Percentiles rank a stretch among this genome's conserved stretches.
phyloP scores from a whole-genome alignment of 1,140 invertebrate species.

The Acromyrmex charruanus region DNA sequence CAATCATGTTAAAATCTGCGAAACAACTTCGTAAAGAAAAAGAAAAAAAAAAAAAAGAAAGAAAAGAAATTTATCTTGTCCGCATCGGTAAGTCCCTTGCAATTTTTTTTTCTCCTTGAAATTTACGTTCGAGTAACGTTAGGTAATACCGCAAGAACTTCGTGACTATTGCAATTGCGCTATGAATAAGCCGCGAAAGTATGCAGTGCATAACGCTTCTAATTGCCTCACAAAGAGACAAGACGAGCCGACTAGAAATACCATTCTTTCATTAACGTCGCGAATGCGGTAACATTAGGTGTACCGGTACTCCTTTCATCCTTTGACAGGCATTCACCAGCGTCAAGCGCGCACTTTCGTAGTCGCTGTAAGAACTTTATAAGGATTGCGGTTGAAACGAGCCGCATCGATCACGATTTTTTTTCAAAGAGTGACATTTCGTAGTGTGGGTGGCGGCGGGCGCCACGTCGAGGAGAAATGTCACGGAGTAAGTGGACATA shows the following conservation, averaged over 20 bases:
- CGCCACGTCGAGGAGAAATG: conserved; percentile 79
- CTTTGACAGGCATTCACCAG: conserved; percentile 58
- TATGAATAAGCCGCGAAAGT: conserved; percentile 40
- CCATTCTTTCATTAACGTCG: conserved; percentile 61
- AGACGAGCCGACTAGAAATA: conserved; percentile 52
- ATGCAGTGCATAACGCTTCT: conserved; percentile 45
- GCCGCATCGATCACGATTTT: conserved; percentile 80
- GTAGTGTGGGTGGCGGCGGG: conserved; percentile 78
- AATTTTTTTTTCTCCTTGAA: background rate
- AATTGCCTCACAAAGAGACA: conserved; percentile 59
- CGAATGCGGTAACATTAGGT: conserved; percentile 50
- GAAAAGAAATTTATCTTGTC: background rate
- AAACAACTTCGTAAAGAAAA: background rate
- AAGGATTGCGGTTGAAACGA: conserved; percentile 61
- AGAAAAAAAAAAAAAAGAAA: background rate
- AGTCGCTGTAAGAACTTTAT: conserved; percentile 59
- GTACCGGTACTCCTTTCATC: conserved; percentile 61
- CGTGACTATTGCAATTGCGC: conserved; percentile 10
- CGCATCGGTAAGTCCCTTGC: background rate
- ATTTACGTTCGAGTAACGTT: background rate
- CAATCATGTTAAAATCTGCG: background rate
- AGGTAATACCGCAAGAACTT: background rate
- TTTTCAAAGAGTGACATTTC: conserved; percentile 78
- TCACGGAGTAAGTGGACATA: conserved; percentile 63
- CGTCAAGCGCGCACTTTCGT: conserved; percentile 48